These are phyloP conservation scores for Phenganax subtilis DNA, from an alignment of 92 coral and sea anemone genomes.

Conservation along the genomic window DNA sequence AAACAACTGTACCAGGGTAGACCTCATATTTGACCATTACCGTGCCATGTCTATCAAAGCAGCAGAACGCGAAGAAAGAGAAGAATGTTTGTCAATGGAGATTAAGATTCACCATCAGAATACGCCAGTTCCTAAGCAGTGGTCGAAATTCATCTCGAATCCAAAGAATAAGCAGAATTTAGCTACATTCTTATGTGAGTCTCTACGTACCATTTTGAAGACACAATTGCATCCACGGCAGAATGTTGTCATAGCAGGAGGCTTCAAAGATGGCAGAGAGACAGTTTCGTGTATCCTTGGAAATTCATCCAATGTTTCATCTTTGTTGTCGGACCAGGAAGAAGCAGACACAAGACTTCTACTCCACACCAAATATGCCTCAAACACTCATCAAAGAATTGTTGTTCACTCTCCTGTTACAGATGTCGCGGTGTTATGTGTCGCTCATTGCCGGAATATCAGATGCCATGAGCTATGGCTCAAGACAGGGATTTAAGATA, in stretches of 20 bases:
- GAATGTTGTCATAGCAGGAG: conserved; percentile 53
- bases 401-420: conserved; percentile 55
- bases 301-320: conserved; percentile 13
- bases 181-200: conserved; percentile 48
- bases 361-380: conserved; percentile 40
- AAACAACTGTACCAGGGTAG: conserved; percentile 34
- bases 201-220: conserved; percentile 31
- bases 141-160: conserved; percentile 52
- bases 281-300: conserved; percentile 40
- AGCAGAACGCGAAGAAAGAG: conserved; percentile 50
- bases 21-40: conserved; percentile 47
- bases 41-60: conserved; percentile 50
- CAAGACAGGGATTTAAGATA: conserved; percentile 56
- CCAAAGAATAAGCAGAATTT: conserved; percentile 50
- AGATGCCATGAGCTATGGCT: conserved; percentile 56
- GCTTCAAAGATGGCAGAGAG: conserved; percentile 55
- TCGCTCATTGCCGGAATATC: conserved; percentile 20
- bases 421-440: conserved; percentile 53
- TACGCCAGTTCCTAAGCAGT: conserved; percentile 61
- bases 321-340: conserved; percentile 51
- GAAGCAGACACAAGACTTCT: conserved; percentile 62
- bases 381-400: conserved; percentile 40
- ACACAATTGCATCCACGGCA: conserved; percentile 47
- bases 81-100: conserved; percentile 49
- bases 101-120: conserved; percentile 41